These are phyloP conservation scores for Anthophora plumipes DNA, from an alignment of 2,888 invertebrate genomes.

Conservation along the genomic window DNA sequence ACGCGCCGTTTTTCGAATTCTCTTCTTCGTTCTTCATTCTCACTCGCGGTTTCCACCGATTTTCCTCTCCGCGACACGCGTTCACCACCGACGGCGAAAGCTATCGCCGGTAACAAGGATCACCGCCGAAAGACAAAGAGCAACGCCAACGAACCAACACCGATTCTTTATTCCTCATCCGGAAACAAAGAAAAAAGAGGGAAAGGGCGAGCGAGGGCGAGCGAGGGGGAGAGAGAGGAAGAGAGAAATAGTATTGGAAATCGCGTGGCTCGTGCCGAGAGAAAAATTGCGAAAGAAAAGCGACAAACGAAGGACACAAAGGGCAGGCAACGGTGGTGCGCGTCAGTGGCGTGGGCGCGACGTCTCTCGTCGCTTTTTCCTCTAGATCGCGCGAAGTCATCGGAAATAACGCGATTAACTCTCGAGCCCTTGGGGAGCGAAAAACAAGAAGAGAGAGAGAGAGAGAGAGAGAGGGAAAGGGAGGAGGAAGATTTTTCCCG, in stretches of 20 bases:
- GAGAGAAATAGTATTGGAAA: neutral
- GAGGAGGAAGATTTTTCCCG: conserved; percentile 46
- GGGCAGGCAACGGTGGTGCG: conserved; percentile 4
- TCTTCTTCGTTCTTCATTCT: neutral
- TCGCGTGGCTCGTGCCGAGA: conserved; percentile 7
- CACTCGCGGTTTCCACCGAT: neutral
- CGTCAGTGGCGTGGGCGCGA: neutral
- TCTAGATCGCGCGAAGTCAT: conserved; percentile 63
- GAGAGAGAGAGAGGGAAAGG: too few species aligned
- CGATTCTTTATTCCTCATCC: neutral
- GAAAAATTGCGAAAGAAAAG: conserved; percentile 16
- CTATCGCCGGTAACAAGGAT: neutral
- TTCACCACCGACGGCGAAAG: neutral
- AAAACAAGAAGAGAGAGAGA: neutral
- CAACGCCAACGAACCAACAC: neutral
- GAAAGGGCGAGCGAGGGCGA: neutral
- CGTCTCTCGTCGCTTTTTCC: conserved; percentile 42
- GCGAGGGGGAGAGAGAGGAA: neutral
- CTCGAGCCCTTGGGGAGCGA: conserved; percentile 56
- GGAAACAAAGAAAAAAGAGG: neutral
- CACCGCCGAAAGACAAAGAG: neutral
- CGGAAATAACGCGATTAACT: conserved; percentile 72
- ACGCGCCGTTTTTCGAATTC: conserved; percentile 43
- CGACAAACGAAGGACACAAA: conserved; percentile 23
- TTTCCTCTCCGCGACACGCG: neutral